Evolutionary conservation across 2,888 invertebrate species (phyloP).

Genomic region (Eulithis prunata): DNA sequence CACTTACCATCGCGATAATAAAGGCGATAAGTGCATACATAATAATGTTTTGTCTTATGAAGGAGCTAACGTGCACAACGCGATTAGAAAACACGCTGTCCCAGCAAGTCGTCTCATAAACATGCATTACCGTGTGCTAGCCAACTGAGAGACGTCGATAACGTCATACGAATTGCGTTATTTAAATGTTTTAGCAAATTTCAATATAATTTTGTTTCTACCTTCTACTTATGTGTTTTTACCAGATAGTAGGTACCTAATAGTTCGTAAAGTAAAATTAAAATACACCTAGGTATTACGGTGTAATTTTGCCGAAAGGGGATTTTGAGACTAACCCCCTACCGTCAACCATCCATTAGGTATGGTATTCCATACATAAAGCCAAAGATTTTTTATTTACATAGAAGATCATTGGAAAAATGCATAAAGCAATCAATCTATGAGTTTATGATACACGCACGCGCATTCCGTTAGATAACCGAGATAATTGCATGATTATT

Average conservation of each 20-base stretch:
- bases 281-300: too few relatives aligned
- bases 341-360: too few relatives aligned
- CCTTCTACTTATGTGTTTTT: too few relatives aligned
- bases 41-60: not conserved
- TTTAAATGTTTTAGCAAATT: slow-evolving; percentile 15
- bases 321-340: too few relatives aligned
- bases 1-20: too few relatives aligned
- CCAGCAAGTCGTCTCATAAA: slow-evolving; percentile 3
- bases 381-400: too few relatives aligned
- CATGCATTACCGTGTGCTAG: slow-evolving; percentile 11
- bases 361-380: slow-evolving; percentile 2
- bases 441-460: slow-evolving; percentile 24
- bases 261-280: too few relatives aligned
- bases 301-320: too few relatives aligned
- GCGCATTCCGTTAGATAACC: slow-evolving; percentile 23
- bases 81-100: slow-evolving; percentile 15
- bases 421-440: slow-evolving; percentile 12
- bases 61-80: slow-evolving; percentile 5
- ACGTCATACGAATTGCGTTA: slow-evolving; percentile 12
- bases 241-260: too few relatives aligned
- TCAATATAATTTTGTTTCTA: not conserved
- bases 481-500: slow-evolving; percentile 8
- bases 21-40: too few relatives aligned
- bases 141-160: slow-evolving; percentile 7
- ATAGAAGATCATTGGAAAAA: too few relatives aligned